Evolutionary conservation across 2,797 vertebrate species (phyloP).

Genomic region (Acropternis orthonyx): DNA sequence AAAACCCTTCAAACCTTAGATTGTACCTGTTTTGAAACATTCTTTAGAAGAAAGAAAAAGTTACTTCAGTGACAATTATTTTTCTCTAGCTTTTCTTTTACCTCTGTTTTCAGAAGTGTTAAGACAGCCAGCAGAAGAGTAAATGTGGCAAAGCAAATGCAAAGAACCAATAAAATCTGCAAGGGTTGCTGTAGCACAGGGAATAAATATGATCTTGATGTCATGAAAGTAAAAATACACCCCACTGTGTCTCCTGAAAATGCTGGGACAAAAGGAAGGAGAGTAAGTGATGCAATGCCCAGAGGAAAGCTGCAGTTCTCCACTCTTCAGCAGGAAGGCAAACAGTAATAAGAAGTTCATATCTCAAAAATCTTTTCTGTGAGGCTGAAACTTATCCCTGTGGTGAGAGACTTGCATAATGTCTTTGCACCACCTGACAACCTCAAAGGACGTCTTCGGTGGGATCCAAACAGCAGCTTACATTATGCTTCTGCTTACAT

Average conservation of each 20-base stretch:
- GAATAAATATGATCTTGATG: neutral
- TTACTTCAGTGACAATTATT: neutral
- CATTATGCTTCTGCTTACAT: neutral
- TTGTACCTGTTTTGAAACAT: neutral
- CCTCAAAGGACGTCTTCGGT: neutral
- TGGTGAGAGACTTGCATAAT: neutral
- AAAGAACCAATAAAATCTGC: neutral
- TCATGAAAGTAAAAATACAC: neutral
- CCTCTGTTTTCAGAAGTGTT: neutral
- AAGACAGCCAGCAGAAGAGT: neutral
- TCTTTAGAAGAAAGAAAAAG: neutral
- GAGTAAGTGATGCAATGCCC: neutral
- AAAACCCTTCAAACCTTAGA: accelerated
- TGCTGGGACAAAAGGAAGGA: neutral
- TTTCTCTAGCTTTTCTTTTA: neutral
- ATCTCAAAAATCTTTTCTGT: neutral
- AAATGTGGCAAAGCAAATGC: neutral
- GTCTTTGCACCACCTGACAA: neutral
- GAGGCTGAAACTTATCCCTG: neutral
- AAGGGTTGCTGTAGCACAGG: neutral
- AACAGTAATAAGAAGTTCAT: neutral
- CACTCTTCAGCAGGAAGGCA: neutral
- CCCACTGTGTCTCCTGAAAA: neutral
- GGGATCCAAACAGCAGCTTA: neutral
- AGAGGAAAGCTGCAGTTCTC: neutral